phyloP scores from a whole-genome alignment of 2,113 vertebrate species.

The Naja naja region DNA sequence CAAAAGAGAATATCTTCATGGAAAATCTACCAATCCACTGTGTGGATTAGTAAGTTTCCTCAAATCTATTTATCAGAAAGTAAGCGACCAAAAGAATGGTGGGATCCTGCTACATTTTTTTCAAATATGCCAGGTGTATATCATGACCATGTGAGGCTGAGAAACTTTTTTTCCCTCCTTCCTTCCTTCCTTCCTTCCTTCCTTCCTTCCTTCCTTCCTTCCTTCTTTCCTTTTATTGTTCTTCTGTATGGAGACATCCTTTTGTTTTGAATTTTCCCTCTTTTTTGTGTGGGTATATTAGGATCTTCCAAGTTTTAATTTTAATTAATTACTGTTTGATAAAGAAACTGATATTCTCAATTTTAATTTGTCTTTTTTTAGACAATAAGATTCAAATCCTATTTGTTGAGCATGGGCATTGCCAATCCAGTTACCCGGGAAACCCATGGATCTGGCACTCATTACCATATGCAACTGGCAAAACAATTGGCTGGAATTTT shows the following conservation, averaged over 20 bases:
- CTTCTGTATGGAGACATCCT: background rate
- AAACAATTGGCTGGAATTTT: slow-evolving; percentile 91
- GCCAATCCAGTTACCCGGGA: slow-evolving; percentile 95
- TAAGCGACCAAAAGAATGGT: background rate
- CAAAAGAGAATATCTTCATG: background rate
- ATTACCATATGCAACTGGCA: slow-evolving; percentile 95
- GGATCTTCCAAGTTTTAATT: background rate
- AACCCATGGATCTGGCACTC: slow-evolving; percentile 90
- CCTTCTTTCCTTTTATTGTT: background rate
- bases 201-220: no score
- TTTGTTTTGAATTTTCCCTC: background rate
- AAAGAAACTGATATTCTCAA: background rate
- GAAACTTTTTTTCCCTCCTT: background rate
- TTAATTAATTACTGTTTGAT: background rate
- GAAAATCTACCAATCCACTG: background rate
- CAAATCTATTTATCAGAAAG: background rate
- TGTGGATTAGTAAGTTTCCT: background rate
- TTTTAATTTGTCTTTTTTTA: slow-evolving; percentile 49
- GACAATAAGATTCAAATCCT: slow-evolving; percentile 97
- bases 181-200: background rate
- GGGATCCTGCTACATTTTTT: background rate
- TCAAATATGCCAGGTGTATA: background rate
- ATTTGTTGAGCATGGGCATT: slow-evolving; percentile 97
- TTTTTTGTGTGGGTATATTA: background rate
- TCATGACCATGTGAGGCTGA: background rate